phyloP scores from a whole-genome alignment of 30 jellyfish, hydroid and myxozoan species.

The Aurelia aurita complex sp. Pacific region DNA sequence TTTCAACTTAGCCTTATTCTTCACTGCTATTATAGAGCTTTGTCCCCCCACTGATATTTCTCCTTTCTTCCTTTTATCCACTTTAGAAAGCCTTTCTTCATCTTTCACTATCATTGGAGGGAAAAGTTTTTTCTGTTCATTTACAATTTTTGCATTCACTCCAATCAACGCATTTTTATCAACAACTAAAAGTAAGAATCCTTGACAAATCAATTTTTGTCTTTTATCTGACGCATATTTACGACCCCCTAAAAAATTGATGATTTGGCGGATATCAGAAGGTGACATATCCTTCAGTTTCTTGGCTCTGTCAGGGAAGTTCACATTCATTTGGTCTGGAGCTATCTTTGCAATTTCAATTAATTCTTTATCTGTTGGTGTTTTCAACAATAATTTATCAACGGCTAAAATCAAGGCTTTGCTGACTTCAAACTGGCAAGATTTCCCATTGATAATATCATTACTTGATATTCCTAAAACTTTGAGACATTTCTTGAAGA shows the following conservation, averaged over 20 bases:
- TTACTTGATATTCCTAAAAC: background rate
- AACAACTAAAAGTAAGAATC: slow-evolving; percentile 7
- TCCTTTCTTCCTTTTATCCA: background rate
- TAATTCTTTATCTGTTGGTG: slow-evolving; percentile 32
- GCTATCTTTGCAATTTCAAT: slow-evolving; percentile 9
- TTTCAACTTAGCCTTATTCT: too few relatives aligned
- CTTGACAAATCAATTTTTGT: slow-evolving; percentile 33
- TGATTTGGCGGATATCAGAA: background rate
- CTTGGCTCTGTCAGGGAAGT: slow-evolving; percentile 27
- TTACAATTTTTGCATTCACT: background rate
- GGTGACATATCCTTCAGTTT: slow-evolving; percentile 33
- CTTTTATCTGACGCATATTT: slow-evolving; percentile 14
- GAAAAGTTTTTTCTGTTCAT: background rate
- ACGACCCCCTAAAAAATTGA: slow-evolving; percentile 18
- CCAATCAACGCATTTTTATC: background rate
- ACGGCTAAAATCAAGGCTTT: slow-evolving; percentile 9
- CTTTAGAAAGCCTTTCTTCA: background rate
- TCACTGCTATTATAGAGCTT: too few relatives aligned
- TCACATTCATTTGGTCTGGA: slow-evolving; percentile 47
- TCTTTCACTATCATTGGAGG: background rate
- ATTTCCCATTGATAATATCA: slow-evolving; percentile 30
- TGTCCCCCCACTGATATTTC: too few relatives aligned
- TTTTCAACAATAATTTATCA: slow-evolving; percentile 4
- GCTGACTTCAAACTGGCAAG: slow-evolving; percentile 5
- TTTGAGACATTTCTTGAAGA: slow-evolving; percentile 11